A percentile compares a stretch with the other conserved stretches of the same genome.
Conservation (phyloP, 2,113 vertebrate species). For the Antechinus flavipes region DNA sequence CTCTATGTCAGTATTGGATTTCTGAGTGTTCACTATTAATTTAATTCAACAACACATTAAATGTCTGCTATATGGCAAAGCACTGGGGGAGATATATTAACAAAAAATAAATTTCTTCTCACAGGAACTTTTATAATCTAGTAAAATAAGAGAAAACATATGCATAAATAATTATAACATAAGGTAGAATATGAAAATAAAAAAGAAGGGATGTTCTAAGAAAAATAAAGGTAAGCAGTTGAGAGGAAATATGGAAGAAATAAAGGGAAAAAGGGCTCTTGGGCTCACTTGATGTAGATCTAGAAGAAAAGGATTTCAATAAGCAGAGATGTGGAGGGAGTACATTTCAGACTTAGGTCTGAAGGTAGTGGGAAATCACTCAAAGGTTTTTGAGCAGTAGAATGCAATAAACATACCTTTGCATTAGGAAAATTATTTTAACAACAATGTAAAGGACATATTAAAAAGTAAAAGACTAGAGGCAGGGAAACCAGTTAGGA, state of each 20-base stretch:
- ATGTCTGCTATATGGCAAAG: too few species aligned
- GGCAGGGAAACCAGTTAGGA: neutral
- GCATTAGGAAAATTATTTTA: neutral
- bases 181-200: too few species aligned
- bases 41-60: too few species aligned
- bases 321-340: neutral
- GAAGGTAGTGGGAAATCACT: too few species aligned
- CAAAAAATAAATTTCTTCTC: too few species aligned
- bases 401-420: neutral
- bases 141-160: neutral
- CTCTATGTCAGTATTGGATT: neutral
- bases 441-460: neutral
- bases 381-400: neutral
- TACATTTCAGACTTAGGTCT: neutral
- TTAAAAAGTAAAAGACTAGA: neutral
- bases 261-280: neutral
- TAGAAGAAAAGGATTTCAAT: neutral
- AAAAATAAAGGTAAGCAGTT: neutral
- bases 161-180: neutral
- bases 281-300: neutral
- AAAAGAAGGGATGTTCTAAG: too few species aligned
- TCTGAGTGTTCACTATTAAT: neutral
- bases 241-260: neutral
- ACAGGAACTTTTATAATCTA: neutral
- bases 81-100: too few species aligned